These are phyloP conservation scores for Phytoseiulus persimilis DNA, from an alignment of 2,888 invertebrate genomes.

Conservation along the genomic window DNA sequence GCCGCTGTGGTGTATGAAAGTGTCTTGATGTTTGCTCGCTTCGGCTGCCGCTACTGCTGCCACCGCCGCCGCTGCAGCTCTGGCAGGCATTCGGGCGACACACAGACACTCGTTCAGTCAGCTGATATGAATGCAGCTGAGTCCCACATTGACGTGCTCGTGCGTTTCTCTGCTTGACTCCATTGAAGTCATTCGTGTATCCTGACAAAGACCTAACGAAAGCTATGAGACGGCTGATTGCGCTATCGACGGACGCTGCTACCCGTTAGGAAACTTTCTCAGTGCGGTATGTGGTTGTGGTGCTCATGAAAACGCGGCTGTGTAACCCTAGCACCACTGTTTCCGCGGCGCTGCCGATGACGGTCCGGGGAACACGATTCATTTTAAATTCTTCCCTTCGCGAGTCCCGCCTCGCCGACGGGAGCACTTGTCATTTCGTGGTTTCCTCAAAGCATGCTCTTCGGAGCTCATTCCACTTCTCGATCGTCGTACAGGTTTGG, in stretches of 20 bases:
- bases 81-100: background rate
- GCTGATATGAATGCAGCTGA: slow-evolving; percentile 5
- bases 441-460: background rate
- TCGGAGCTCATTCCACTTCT: background rate
- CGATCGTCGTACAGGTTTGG: background rate
- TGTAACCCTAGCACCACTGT: background rate
- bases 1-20: background rate
- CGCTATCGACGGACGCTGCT: background rate
- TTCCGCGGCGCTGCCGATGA: background rate
- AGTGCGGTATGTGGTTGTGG: background rate
- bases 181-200: background rate
- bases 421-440: background rate
- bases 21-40: background rate
- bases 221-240: background rate
- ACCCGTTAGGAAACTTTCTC: background rate
- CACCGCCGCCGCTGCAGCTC: background rate
- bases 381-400: background rate
- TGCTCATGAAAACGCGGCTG: background rate
- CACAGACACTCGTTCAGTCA: background rate
- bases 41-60: background rate
- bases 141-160: background rate
- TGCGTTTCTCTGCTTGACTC: background rate
- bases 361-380: background rate
- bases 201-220: background rate
- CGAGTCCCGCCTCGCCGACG: background rate